Base-by-base conservation (phyloP, 2,888 invertebrate species). In the Ypsolopha sequella region DNA sequence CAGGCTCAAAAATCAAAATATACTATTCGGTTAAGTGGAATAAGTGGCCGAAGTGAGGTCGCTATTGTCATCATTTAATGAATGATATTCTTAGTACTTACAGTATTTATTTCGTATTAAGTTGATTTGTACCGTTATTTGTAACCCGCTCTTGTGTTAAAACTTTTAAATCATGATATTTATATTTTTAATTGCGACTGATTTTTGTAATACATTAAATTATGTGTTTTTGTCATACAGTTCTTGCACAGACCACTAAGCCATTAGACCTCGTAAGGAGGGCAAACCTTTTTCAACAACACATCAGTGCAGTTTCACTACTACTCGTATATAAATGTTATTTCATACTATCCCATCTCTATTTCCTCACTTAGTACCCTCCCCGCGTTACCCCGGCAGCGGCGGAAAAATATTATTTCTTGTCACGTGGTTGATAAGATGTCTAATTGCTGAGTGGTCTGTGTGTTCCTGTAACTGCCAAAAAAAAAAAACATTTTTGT, bases 41-140 rank as follows among this genome's bases (percentile, higher is more conserved):
- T 38, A 38, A 36, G 44, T 51, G 45, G 14, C 33, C 41, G 41
- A 41, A 34, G 9, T 8, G 45, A 36, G 45, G n/a, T 36, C 14
- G 36, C 46, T 39, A n/a, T 39, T 39, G 39, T 44, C 10, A 44
- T 53, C 44, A 41, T 53, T 51, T 50, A 10, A 51, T 54, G 54
- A 57, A 57, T 62, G 58, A 59, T 53, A 53, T 54, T 36, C 50
- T 68, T 76, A 81, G 84, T 85, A 84, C 84, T 85, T 84, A 85
- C 85, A 85, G 85, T 86, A 86, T 86, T 86, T 86, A 84, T 84
- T 84, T 81, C 63, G 70, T 75, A 69, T 76, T 80, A 80, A 71
- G 73, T 73, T 68, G 56, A 54, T 64, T n/a, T 74, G 65, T 67
- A 73, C 65, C 60, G 58, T 64, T 64, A 56, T 64, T 67, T 70